Base-by-base conservation (phyloP, 2,888 invertebrate species). In the Autographa gamma region DNA sequence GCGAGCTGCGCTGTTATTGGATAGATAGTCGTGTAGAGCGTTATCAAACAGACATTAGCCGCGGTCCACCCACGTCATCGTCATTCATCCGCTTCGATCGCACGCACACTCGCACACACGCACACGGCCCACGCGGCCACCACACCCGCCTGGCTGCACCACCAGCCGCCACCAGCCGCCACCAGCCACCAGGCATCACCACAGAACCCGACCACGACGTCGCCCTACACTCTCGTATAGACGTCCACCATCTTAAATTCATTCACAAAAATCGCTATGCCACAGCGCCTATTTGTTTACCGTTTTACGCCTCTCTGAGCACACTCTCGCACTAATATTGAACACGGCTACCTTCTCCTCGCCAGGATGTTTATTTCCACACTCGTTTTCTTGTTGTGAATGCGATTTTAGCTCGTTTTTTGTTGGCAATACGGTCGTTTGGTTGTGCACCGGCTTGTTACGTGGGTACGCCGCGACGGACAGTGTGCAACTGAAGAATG, bases 161-260 rank as follows among this genome's bases (percentile, higher is more conserved):
- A 71, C 66, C 69, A 67, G 73, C 77, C 66, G 81, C 84, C n/a
- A n/a, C n/a, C n/a, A n/a, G 74, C 72, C 67, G 78, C 73, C 73
- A 62, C 34, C 74, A 60, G 63, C 73, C 76, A 74, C 82, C 85
- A 80, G 74, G 85, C 85, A 85, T 81, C 82, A 87, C 81, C 86
- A 90, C 83, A 85, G 88, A 91, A 91, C 77, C 79, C 67, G 60
- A 86, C 80, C 76, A 87, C 87, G 79, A 88, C 82, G 82, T 85
- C 88, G 88, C 88, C 86, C 85, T 84, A 88, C 89, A 88, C 88
- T 88, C 90, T 89, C 91, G 90, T 89, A 87, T 83, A 85, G 80
- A 76, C 90, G 92, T 91, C 95, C 94, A 93, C 95, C 95, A 95
- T 95, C 92, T 95, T 95, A 95, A 93, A 91, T 95, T 95, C 95